Evolutionary conservation across 2,797 vertebrate species (phyloP).

Genomic region (Acropternis orthonyx): DNA sequence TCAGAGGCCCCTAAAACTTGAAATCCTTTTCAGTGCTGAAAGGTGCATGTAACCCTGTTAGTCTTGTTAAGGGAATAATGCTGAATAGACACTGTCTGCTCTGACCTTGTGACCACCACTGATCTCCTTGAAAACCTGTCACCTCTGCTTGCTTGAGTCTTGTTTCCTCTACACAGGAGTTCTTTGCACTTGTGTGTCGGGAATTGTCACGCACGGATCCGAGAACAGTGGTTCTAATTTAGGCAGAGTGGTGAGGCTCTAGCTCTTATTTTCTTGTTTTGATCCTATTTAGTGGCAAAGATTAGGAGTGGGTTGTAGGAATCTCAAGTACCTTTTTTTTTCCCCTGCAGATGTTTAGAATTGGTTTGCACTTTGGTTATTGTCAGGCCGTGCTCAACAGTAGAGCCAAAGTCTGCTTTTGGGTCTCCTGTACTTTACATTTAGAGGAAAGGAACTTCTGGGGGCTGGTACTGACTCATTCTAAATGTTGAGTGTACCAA

Average conservation of each 20-base stretch:
- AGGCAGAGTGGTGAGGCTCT: not conserved
- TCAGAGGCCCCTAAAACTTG: not conserved
- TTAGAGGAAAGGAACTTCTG: not conserved
- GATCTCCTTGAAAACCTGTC: constrained; percentile 5
- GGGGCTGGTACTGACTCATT: constrained; percentile 8
- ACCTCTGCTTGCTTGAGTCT: not conserved
- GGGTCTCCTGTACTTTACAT: not conserved
- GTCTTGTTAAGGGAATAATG: not conserved
- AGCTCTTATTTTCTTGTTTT: constrained; percentile 8
- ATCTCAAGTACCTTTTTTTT: not conserved
- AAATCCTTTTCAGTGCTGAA: not conserved
- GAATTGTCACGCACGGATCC: fast-evolving
- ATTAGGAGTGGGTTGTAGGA: not conserved
- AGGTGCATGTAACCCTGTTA: not conserved
- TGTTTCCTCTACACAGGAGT: not conserved
- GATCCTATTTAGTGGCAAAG: not conserved
- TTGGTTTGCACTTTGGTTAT: not conserved
- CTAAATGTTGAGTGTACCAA: not conserved
- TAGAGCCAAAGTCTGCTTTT: not conserved
- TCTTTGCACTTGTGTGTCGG: not conserved
- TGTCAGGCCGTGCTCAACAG: not conserved
- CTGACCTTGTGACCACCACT: not conserved
- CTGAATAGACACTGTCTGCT: not conserved
- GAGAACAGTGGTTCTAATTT: not conserved
- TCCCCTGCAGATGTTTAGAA: not conserved